Base-by-base conservation (phyloP, 2,888 invertebrate genomes). In the Polia nebulosa region DNA sequence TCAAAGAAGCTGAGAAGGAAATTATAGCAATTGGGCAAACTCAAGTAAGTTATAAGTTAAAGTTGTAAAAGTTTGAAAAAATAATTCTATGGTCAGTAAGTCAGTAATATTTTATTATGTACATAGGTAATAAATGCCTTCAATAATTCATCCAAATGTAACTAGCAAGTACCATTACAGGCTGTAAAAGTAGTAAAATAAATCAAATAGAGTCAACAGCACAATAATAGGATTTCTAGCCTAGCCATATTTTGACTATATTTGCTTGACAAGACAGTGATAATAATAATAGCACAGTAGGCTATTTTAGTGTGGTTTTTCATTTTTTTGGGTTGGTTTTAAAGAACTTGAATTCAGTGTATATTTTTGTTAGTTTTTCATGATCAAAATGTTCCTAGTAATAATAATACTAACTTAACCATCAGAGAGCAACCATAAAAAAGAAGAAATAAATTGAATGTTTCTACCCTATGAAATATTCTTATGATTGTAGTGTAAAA, bases 1-100 rank as follows among this genome's bases (percentile, higher is more conserved):
- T 96, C 51, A 94, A 94, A 85, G 96, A 96, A 84, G 96, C 96
- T 75, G 96, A 96, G 89, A 94, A 96, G 81, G 95, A 96, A 83
- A 96, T 97, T 66, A 91, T 96, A 76, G 90, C 95, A 13, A 95
- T 97, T 87, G 96, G 96, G 45, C 96, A 96, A 87, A 94, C 94
- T 80, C 97, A 97, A 95, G 96, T 96, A 93, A 95, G 95, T 92
- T 70, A 3, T 1, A 8, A 3, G 8, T 51, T 56, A 36, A 15
- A 29, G 45, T 44, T 41, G 29, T 6, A 17, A 27, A 17, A 5
- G 4, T 52, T 25, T 32, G 9, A 11, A 51, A 11, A 39, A 13
- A 29, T 1, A 27, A 27, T 8, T 25, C 0, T 49, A 13, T 52
- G 13, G 11, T 56, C 32, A 47, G 1, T 47, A 4, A 3, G 2